Conservation (phyloP, 2,113 vertebrate genomes). For the Herpailurus yagouaroundi region DNA sequence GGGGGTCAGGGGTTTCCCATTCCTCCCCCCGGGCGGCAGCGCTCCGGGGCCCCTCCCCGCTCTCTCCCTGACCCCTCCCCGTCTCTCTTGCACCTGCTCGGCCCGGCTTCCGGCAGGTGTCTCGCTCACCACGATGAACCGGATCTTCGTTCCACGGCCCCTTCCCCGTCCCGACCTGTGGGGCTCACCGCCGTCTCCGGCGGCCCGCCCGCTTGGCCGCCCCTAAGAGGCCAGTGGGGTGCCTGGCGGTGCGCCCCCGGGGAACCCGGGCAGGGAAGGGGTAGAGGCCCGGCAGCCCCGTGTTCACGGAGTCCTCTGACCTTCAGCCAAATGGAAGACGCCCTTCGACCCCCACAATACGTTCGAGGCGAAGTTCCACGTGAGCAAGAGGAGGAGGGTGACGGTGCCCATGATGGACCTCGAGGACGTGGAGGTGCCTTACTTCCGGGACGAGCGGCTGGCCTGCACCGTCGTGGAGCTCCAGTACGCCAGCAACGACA, state of each 20-base stretch:
- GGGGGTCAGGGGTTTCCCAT: background rate
- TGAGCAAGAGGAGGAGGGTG: constrained; percentile 82
- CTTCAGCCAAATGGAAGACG: constrained; percentile 88
- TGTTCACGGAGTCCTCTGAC: background rate
- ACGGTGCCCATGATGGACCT: constrained; percentile 90
- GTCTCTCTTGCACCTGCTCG: background rate
- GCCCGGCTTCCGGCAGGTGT: background rate
- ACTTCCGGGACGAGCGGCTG: constrained; percentile 72
- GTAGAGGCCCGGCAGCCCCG: fast-evolving
- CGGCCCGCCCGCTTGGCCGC: fast-evolving
- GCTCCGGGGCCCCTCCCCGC: fast-evolving
- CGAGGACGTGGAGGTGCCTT: constrained; percentile 24
- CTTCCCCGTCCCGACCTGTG: fast-evolving
- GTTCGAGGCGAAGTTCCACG: constrained; percentile 78
- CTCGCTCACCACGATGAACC: background rate
- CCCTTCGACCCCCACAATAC: constrained; percentile 84
- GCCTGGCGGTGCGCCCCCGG: fast-evolving
- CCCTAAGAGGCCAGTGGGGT: background rate
- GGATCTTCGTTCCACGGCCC: background rate
- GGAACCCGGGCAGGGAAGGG: fast-evolving
- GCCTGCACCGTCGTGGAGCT: constrained; percentile 77
- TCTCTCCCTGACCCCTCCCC: no score
- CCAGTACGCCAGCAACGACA: constrained; percentile 50
- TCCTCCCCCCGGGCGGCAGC: background rate
- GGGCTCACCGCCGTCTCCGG: fast-evolving